Base-by-base conservation (phyloP, 35 echinoderm and acorn worm species). In the Anneissia japonica region DNA sequence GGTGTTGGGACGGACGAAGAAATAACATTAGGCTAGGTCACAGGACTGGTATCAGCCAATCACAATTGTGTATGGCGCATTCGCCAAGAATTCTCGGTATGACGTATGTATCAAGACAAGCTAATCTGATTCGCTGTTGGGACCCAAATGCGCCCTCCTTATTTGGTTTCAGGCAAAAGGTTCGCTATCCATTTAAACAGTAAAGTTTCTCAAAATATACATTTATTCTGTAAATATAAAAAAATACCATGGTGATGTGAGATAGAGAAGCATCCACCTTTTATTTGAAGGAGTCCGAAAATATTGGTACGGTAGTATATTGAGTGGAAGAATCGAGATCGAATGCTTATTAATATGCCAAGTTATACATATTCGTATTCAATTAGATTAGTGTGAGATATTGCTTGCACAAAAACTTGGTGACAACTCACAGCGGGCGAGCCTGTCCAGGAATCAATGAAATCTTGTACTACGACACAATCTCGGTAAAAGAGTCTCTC, bases 21-120 rank as follows among this genome's bases (percentile, higher is more conserved):
- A 64, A 64, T 64, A 64, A 64, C 51, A 64, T 64, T 64, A 64
- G 51, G 51, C 51, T 64, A 64, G 51, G 51, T 64, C 51, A 64
- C 51, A 64, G 26, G 51, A 64, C 51, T 16, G 9, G 51, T 1
- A 9, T 64, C 51, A 64, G 51, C 51, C 51, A 64, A 64, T 64
- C 9, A 64, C 1, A 64, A 2, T 16, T 2, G 51, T 23, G 51
- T 64, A 64, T 64, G 21, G 9, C 51, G 51, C 51, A 64, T 64
- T 64, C 51, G 26, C 11, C 51, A 64, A 64, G 51, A 64, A 64
- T 64, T 64, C 51, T 64, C 51, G 51, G 51, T 64, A 64, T 64
- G 51, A 64, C 51, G 51, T 64, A 64, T 64, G 19, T 23, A 19
- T 6, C 19, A 23, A 64, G 51, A 64, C 26, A 23, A 64, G 51